A percentile compares a stretch with the other conserved stretches of the same genome.
Evolutionary conservation across 2,888 invertebrate genomes (phyloP).

Genomic region (Plagodis dolabraria): DNA sequence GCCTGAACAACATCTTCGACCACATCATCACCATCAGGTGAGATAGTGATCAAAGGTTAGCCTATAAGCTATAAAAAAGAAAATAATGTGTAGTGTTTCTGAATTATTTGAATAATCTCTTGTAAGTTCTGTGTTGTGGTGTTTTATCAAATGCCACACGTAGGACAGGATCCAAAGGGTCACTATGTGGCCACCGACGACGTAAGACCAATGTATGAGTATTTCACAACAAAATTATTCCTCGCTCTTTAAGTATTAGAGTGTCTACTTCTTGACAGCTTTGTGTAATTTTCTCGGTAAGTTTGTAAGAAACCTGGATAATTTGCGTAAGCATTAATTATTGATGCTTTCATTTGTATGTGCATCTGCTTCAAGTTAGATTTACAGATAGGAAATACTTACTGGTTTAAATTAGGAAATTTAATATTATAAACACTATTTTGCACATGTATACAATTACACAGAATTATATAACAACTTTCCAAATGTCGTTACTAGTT

Average conservation of each 20-base stretch:
- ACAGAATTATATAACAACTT: no score
- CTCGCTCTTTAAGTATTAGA: slow-evolving; percentile 46
- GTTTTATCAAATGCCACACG: slow-evolving; percentile 68
- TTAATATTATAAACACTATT: no score
- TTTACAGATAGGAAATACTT: no score
- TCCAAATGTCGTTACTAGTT: no score
- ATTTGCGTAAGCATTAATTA: slow-evolving; percentile 44
- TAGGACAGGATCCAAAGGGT: slow-evolving; percentile 67
- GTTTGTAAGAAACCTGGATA: slow-evolving; percentile 37
- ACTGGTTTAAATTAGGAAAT: no score
- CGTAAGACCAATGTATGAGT: slow-evolving; percentile 33
- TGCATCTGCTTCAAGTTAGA: slow-evolving; percentile 1
- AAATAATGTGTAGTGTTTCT: no score
- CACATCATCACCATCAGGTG: no score
- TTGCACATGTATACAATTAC: no score
- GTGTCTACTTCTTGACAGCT: slow-evolving; percentile 43
- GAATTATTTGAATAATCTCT: no score
- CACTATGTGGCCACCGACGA: slow-evolving; percentile 45
- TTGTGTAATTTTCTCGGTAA: slow-evolving; percentile 40
- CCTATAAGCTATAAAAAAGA: no score
- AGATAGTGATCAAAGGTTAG: no score
- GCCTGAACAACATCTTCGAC: no score
- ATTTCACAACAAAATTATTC: slow-evolving; percentile 56
- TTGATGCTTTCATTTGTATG: slow-evolving; percentile 32
- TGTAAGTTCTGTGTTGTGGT: neutral